Evolutionary conservation across 2,113 vertebrate species (phyloP).

Genomic region (Potamarius usumacintae): DNA sequence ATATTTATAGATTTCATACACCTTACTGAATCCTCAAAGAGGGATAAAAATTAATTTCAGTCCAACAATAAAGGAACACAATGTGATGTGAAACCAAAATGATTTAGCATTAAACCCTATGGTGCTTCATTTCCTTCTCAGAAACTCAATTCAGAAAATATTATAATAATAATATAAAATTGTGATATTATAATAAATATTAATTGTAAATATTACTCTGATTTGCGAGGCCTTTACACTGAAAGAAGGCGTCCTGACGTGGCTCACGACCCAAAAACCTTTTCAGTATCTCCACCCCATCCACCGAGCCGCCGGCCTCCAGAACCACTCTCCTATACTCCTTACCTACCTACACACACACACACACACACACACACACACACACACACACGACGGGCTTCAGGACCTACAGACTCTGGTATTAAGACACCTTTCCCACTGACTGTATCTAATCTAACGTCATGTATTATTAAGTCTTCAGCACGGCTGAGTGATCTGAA

Average conservation of each 20-base stretch:
- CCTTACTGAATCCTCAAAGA: too few species aligned
- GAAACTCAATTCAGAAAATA: neutral
- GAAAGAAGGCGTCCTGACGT: slow-evolving; percentile 84
- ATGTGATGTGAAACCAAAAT: neutral
- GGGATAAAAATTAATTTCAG: neutral
- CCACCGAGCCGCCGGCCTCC: slow-evolving; percentile 86
- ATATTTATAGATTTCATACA: neutral
- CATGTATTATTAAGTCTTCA: too few species aligned
- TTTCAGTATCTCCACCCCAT: slow-evolving; percentile 89
- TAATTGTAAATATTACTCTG: neutral
- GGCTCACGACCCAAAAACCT: slow-evolving; percentile 85
- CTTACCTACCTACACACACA: slow-evolving; percentile 81
- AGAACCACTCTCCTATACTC: slow-evolving; percentile 89
- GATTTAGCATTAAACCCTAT: neutral
- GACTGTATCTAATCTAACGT: neutral
- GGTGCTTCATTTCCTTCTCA: neutral
- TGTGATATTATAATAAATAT: neutral
- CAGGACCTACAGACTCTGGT: neutral
- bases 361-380: slow-evolving; percentile 21
- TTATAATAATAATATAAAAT: neutral
- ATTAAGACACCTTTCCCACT: neutral
- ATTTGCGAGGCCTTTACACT: slow-evolving; percentile 83
- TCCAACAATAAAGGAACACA: neutral
- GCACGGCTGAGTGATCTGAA: too few species aligned
- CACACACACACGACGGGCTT: neutral